These are phyloP conservation scores for Alcis repandata DNA, from an alignment of 2,888 invertebrate genomes.

Conservation along the genomic window DNA sequence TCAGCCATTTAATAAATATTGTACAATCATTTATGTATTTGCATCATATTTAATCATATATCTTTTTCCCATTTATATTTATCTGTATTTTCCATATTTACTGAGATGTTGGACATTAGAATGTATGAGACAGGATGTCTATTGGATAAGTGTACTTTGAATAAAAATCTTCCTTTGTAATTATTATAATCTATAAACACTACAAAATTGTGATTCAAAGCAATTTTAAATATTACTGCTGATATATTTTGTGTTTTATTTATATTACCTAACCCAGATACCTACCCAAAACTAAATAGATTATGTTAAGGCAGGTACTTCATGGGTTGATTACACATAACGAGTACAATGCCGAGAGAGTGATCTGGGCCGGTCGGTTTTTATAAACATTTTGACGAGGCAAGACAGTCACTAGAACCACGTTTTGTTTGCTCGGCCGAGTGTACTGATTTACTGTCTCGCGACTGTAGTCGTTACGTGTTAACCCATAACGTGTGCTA, in stretches of 20 bases:
- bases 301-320: background rate
- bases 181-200: slow-evolving; percentile 86
- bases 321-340: background rate
- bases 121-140: slow-evolving; percentile 60
- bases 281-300: background rate
- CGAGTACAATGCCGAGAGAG: too few species aligned
- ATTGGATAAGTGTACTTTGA: slow-evolving; percentile 77
- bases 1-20: too few species aligned
- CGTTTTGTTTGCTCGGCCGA: too few species aligned
- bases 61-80: too few species aligned
- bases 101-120: slow-evolving; percentile 59
- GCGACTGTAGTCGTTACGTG: too few species aligned
- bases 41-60: slow-evolving; percentile 8
- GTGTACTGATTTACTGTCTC: too few species aligned
- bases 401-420: too few species aligned
- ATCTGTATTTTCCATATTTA: too few species aligned
- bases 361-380: too few species aligned
- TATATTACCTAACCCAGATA: slow-evolving; percentile 11
- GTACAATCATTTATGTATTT: background rate
- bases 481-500: too few species aligned
- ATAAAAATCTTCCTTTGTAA: slow-evolving; percentile 84
- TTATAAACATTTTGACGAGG: too few species aligned
- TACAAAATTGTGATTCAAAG: slow-evolving; percentile 86
- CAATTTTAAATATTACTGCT: slow-evolving; percentile 87
- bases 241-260: slow-evolving; percentile 78